A percentile compares a stretch with the other conserved stretches of the same genome.
phyloP scores from a whole-genome alignment of 2,888 invertebrate species.

The Sarcophaga variegata region DNA sequence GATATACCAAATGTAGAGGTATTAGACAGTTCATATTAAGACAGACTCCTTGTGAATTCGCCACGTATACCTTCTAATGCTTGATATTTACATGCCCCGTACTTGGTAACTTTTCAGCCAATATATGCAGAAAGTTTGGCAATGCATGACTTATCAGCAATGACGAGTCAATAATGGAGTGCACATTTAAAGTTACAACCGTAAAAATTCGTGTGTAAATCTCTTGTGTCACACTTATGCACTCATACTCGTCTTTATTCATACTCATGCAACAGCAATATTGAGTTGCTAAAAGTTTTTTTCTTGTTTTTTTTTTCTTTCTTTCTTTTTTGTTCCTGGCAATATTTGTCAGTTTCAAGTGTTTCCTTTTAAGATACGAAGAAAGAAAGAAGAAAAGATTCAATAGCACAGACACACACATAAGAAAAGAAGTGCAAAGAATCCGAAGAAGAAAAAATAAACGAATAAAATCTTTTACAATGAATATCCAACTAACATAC shows the following conservation, averaged over 20 bases:
- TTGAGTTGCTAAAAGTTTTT: neutral
- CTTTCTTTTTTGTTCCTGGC: neutral
- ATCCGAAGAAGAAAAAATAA: neutral
- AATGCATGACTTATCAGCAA: neutral
- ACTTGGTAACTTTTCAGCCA: neutral
- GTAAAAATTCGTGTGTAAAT: neutral
- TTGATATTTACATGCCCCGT: no score
- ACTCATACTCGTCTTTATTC: neutral
- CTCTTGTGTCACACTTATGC: neutral
- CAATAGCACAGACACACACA: neutral
- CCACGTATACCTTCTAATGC: no score
- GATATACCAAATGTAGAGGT: no score
- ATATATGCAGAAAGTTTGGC: neutral
- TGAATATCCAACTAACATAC: neutral
- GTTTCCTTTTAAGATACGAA: neutral
- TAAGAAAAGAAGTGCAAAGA: neutral
- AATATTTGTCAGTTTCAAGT: neutral
- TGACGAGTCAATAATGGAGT: constrained; percentile 1
- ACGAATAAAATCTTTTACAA: neutral
- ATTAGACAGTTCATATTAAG: no score
- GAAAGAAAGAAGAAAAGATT: neutral
- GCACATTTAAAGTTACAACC: constrained; percentile 11
- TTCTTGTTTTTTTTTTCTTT: neutral
- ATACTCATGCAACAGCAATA: neutral
- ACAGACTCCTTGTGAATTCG: no score